Base-by-base conservation (phyloP, 2,797 vertebrate species). In the Alcedo atthis region DNA sequence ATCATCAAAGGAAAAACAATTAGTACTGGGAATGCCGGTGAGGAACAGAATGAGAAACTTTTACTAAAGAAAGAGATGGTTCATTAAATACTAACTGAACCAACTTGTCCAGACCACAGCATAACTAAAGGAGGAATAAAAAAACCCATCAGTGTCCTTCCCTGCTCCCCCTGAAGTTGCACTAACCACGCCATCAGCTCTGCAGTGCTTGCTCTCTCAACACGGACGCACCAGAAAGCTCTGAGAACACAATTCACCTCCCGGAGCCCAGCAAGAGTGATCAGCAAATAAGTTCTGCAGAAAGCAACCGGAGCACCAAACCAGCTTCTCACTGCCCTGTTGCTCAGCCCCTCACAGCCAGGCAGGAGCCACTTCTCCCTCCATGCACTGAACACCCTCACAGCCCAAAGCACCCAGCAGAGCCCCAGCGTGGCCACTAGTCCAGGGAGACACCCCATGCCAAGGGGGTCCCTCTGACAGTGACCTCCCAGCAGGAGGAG, bases 301-400 rank as follows among this genome's bases (percentile, higher is more conserved):
- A 64, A 81, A 55, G 43, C 11, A 54, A 46, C 30, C 49, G 40
- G 18, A 62, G 12, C 1, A 2, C 33, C 42, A 54, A 62, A 20
- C 21, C 22, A 32, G 13, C 12, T 37, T 35, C 66, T 40, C 43
- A 5, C 21, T 25, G 58, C 21, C 24, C 35, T 32, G 19, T 5
- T 5, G 33, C 64, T 48, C 8, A 43, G 22, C 49, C 40, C 6
- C 33, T 28, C 35, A 18, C 21, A 53, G 20, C 7, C 42, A 15
- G 4, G 10, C 12, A 48, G 62, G 58, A 22, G 1, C 14, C 10
- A 4, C 8, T 15, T 33, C 4, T 3, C 18, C 43, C 35, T 33
- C 3, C 2, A 22, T 0, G 3, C 7, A 8, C 26, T 1, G 28
- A 1, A 3, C 9, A 10, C 5, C 15, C 24, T 0, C 0, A 58